Evolutionary conservation across 2,113 vertebrate genomes (phyloP).

Genomic region (Apodemus sylvaticus): DNA sequence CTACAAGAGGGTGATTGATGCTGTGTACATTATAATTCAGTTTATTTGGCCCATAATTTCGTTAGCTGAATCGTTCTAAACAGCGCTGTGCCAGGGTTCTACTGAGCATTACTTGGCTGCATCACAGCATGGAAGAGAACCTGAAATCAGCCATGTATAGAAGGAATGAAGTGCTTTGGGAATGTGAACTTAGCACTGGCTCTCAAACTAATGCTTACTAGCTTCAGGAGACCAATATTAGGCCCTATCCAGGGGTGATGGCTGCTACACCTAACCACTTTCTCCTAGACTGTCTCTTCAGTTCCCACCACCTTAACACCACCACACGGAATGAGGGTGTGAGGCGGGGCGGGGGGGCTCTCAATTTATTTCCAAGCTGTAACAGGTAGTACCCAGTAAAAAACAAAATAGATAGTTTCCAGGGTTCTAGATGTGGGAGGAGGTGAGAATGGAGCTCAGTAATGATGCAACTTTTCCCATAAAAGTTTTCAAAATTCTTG

Average conservation of each 20-base stretch:
- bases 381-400: not conserved
- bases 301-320: too few species aligned
- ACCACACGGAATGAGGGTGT: not conserved
- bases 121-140: not conserved
- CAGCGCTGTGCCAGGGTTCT: not conserved
- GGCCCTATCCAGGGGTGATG: not conserved
- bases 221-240: not conserved
- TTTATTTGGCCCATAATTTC: not conserved
- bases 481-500: not conserved
- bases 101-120: not conserved
- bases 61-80: not conserved
- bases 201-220: not conserved
- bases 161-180: not conserved
- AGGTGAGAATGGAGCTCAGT: not conserved
- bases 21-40: not conserved
- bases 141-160: not conserved
- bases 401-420: not conserved
- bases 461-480: not conserved
- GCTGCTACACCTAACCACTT: not conserved
- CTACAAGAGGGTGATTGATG: not conserved
- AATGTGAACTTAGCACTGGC: not conserved
- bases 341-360: too few species aligned
- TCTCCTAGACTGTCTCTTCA: too few species aligned
- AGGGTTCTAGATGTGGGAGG: not conserved
- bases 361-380: not conserved